Percentiles rank a stretch among this genome's conserved stretches.
Conservation (phyloP, 2,113 vertebrate species). For the Sakesphorus luctuosus region DNA sequence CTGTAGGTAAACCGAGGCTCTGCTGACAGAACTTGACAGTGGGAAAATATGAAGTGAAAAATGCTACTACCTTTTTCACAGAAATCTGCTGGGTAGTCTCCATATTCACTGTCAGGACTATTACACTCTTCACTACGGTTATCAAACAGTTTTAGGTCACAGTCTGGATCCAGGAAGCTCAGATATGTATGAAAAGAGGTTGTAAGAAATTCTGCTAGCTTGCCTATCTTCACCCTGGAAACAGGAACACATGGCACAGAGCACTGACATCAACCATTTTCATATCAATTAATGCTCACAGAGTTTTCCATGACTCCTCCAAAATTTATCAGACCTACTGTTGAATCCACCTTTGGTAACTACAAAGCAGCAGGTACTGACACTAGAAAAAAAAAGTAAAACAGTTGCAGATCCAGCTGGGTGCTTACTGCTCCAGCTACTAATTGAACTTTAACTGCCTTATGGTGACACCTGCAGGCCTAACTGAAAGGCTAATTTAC, state of each 20-base stretch:
- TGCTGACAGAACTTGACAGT: neutral
- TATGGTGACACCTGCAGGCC: neutral
- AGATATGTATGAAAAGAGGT: slow-evolving; percentile 94
- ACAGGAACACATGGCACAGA: neutral
- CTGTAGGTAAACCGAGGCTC: neutral
- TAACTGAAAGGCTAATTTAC: neutral
- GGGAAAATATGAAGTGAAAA: neutral
- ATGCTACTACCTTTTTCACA: slow-evolving; percentile 73
- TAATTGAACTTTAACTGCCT: neutral
- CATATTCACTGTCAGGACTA: slow-evolving; percentile 81
- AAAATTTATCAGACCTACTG: neutral
- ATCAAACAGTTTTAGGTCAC: slow-evolving; percentile 84
- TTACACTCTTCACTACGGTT: slow-evolving; percentile 73
- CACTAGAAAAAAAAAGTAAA: neutral
- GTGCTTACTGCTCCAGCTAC: neutral
- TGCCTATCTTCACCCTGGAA: slow-evolving; percentile 90
- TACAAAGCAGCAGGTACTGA: neutral
- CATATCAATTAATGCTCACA: neutral
- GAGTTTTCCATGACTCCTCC: neutral
- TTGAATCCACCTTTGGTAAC: neutral
- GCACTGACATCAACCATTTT: neutral
- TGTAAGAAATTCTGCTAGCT: slow-evolving; percentile 89
- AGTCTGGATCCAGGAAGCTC: slow-evolving; percentile 92
- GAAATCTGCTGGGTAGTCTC: slow-evolving; percentile 71
- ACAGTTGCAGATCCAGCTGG: neutral